These are phyloP conservation scores for Melanerpes aurifrons DNA, from an alignment of 2,113 vertebrate genomes.

Conservation along the genomic window DNA sequence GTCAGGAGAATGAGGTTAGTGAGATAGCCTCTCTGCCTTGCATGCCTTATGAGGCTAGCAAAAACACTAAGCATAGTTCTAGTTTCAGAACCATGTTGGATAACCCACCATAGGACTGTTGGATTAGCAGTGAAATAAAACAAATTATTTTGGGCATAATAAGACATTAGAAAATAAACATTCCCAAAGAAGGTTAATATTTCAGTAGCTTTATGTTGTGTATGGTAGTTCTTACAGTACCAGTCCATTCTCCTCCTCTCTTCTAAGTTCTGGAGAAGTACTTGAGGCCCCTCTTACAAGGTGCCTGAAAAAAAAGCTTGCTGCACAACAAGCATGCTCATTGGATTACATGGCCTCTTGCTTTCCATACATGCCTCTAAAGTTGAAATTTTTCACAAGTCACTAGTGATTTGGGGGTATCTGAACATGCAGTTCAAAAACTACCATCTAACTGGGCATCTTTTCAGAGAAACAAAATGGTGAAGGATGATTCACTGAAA, in stretches of 20 bases:
- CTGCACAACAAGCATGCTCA: neutral
- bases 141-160: neutral
- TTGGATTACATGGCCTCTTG: neutral
- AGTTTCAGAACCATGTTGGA: neutral
- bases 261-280: neutral
- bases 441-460: neutral
- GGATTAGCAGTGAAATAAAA: neutral
- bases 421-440: neutral
- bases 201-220: neutral
- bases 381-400: neutral
- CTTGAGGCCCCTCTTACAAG: neutral
- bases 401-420: neutral
- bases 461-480: neutral
- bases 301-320: neutral
- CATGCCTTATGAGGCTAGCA: no score
- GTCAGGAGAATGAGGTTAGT: neutral
- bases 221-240: neutral
- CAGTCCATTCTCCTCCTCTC: neutral
- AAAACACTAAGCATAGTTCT: neutral
- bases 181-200: neutral
- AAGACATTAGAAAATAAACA: neutral
- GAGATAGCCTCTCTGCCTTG: neutral
- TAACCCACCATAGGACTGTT: neutral
- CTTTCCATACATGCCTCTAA: neutral
- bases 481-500: neutral